A percentile compares a stretch with the other conserved stretches of the same genome.
Conservation (phyloP, 2,888 invertebrate species). For the Brachyptera putata region DNA sequence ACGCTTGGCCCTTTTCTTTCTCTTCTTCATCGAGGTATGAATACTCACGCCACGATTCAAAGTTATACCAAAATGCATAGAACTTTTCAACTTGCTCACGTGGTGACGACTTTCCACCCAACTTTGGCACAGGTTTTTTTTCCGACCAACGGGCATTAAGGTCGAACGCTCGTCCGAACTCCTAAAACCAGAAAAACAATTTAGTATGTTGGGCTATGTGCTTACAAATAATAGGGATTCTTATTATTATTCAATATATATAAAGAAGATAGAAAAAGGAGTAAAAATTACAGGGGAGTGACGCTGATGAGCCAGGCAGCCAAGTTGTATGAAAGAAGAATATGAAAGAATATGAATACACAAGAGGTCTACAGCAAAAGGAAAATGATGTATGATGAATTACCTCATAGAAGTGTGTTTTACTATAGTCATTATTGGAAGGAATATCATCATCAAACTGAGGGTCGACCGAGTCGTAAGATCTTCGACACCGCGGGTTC, state of each 20-base stretch:
- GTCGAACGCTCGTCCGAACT: conserved; percentile 56
- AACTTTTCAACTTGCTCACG: conserved; percentile 87
- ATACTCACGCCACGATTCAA: conserved; percentile 98
- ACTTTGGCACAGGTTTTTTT: conserved; percentile 74
- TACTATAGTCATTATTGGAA: conserved; percentile 61
- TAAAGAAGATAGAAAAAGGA: no score
- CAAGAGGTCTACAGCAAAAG: no score
- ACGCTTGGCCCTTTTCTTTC: conserved; percentile 91
- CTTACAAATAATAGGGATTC: no score
- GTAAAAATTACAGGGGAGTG: no score
- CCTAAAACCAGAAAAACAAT: conserved; percentile 34
- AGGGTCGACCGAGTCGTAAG: conserved; percentile 96
- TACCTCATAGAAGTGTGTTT: conserved; percentile 69
- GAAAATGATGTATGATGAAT: background rate
- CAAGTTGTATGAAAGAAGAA: no score
- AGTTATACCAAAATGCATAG: conserved; percentile 97
- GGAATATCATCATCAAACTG: conserved; percentile 88
- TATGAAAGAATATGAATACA: no score
- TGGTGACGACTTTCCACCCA: conserved; percentile 72
- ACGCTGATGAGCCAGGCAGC: no score
- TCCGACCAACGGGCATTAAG: conserved; percentile 89
- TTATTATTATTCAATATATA: no score
- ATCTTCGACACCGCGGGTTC: conserved; percentile 71
- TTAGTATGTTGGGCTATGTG: conserved; percentile 33
- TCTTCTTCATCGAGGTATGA: conserved; percentile 99